Evolutionary conservation across 2,888 invertebrate species (phyloP).

Genomic region (Mesopsocus fuscifrons): DNA sequence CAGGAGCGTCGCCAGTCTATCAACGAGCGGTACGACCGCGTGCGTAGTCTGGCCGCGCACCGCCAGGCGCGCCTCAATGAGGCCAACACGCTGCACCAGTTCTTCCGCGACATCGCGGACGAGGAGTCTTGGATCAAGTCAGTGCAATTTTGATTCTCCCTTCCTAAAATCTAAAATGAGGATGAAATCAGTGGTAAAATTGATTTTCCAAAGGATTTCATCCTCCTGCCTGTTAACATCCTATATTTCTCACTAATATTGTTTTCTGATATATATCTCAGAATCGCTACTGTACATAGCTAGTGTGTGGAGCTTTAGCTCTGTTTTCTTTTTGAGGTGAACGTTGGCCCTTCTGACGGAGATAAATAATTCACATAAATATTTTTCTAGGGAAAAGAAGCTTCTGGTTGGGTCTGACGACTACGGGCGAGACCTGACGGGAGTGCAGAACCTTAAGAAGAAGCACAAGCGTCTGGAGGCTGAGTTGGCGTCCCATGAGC

Average conservation of each 20-base stretch:
- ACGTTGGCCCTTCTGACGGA: too few species aligned
- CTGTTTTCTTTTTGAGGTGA: too few species aligned
- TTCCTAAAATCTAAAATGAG: too few species aligned
- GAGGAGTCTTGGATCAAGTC: constrained; percentile 99
- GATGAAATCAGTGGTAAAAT: too few species aligned
- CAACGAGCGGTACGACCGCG: constrained; percentile 90
- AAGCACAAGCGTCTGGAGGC: constrained; percentile 98
- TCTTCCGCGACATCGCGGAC: constrained; percentile 97
- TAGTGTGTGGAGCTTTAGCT: too few species aligned
- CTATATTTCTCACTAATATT: constrained; percentile 9
- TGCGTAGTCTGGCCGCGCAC: constrained; percentile 79
- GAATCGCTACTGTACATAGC: too few species aligned
- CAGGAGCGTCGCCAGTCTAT: constrained; percentile 88
- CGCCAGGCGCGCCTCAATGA: constrained; percentile 84
- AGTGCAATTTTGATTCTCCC: constrained; percentile 20
- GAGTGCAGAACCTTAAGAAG: constrained; percentile 95
- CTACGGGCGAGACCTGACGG: constrained; percentile 93
- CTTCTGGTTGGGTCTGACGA: constrained; percentile 93
- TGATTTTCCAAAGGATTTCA: too few species aligned
- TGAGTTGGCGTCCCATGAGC: constrained; percentile 93
- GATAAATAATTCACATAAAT: too few species aligned
- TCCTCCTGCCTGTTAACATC: constrained; percentile 11
- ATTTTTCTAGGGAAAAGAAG: constrained; percentile 73
- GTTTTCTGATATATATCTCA: too few species aligned
- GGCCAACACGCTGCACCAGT: constrained; percentile 95